Conservation (phyloP, 2,113 vertebrate species). For the Trochalopteron elliotii region DNA sequence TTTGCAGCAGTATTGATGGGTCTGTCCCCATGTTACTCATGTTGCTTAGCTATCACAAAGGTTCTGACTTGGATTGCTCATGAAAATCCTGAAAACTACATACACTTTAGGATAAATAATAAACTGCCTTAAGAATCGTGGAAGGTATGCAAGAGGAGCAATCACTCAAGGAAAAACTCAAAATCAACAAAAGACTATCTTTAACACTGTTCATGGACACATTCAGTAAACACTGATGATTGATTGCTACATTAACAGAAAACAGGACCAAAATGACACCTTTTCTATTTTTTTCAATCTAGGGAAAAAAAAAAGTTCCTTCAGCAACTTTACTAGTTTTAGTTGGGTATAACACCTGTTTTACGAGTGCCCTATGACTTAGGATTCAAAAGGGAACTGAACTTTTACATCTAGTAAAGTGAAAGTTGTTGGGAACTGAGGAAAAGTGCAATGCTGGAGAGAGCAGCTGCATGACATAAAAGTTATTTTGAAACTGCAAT, state of each 20-base stretch:
- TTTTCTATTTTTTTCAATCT: not conserved
- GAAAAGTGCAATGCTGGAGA: not conserved
- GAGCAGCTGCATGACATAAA: fast-evolving
- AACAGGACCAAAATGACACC: not conserved
- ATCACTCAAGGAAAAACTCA: not conserved
- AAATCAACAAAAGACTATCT: not conserved
- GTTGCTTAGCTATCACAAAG: not conserved
- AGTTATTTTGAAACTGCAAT: not conserved
- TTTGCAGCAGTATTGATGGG: not conserved
- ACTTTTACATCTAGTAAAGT: not conserved
- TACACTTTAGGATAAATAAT: not conserved
- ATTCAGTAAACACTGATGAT: not conserved
- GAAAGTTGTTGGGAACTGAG: not conserved
- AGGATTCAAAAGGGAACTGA: not conserved
- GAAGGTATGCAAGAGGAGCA: not conserved
- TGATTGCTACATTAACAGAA: not conserved
- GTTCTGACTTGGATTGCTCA: not conserved
- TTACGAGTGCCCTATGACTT: not conserved
- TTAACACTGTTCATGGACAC: not conserved
- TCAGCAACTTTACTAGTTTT: not conserved
- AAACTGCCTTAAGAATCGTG: not conserved
- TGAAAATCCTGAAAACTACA: not conserved
- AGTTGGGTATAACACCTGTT: not conserved
- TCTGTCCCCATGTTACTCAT: not conserved
- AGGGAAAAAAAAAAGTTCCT: fast-evolving